Percentiles rank a stretch among this genome's conserved stretches.
These are phyloP conservation scores for Platyrinchus mystaceus DNA, from an alignment of 2,797 vertebrate genomes.

Conservation along the genomic window DNA sequence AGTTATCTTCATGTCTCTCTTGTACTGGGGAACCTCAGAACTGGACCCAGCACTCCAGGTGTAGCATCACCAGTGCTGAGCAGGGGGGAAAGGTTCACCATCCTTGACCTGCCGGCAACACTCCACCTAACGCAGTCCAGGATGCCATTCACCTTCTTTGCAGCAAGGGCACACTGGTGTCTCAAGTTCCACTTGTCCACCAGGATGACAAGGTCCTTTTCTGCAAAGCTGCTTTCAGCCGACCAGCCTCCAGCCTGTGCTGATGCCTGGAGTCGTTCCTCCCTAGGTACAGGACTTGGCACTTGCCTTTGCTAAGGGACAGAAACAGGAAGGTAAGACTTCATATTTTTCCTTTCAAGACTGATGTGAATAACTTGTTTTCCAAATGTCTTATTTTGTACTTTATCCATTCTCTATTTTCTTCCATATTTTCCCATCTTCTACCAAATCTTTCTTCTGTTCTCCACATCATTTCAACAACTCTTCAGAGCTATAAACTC, in stretches of 20 bases:
- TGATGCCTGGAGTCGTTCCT: background rate
- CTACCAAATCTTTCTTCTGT: background rate
- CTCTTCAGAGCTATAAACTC: background rate
- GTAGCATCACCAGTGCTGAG: background rate
- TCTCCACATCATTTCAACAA: background rate
- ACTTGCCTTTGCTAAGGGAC: background rate
- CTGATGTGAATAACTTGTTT: background rate
- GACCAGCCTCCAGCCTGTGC: background rate
- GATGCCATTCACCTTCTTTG: fast-evolving
- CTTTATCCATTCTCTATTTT: background rate
- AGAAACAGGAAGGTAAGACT: background rate
- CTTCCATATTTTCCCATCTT: background rate
- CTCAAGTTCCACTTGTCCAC: background rate
- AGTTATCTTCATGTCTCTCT: fast-evolving
- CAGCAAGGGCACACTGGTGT: background rate
- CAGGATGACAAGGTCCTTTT: background rate
- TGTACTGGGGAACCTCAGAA: background rate
- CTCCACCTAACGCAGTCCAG: fast-evolving
- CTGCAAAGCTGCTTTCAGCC: background rate
- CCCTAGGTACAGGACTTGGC: background rate
- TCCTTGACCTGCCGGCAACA: fast-evolving
- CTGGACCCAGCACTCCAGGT: background rate
- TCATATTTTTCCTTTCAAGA: background rate
- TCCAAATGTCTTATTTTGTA: background rate
- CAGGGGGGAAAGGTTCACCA: background rate